Conservation (phyloP, 2,797 vertebrate species). For the Sebastes itinus region DNA sequence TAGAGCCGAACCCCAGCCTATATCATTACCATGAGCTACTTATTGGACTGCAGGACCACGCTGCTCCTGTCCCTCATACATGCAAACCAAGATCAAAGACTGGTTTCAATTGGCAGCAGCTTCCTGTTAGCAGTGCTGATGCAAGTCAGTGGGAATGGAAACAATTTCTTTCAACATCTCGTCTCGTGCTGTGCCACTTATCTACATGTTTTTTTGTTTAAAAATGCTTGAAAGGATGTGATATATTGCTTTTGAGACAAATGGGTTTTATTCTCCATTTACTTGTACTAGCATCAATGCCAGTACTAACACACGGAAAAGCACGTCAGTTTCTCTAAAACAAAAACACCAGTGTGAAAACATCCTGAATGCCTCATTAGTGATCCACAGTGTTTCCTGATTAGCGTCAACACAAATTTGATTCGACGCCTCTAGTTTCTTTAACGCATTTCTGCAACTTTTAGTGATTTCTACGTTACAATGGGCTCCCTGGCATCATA, state of each 20-base stretch:
- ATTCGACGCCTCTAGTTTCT: no score
- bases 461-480: no score
- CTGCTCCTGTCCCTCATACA: not conserved
- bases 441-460: no score
- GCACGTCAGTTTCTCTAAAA: not conserved
- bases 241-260: not conserved
- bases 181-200: not conserved
- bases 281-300: not conserved
- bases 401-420: no score
- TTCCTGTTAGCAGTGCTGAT: not conserved
- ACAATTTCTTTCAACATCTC: not conserved
- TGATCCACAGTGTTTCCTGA: no score
- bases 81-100: not conserved
- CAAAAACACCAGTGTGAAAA: not conserved
- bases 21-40: not conserved
- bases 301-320: not conserved
- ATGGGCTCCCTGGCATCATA: no score
- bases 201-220: not conserved
- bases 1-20: not conserved
- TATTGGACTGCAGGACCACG: not conserved
- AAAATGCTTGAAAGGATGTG: not conserved
- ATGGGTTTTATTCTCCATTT: not conserved
- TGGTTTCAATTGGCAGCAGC: conserved; percentile 15
- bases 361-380: no score
- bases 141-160: not conserved